phyloP scores from a whole-genome alignment of 1,140 invertebrate genomes.

The Nebria ingens region DNA sequence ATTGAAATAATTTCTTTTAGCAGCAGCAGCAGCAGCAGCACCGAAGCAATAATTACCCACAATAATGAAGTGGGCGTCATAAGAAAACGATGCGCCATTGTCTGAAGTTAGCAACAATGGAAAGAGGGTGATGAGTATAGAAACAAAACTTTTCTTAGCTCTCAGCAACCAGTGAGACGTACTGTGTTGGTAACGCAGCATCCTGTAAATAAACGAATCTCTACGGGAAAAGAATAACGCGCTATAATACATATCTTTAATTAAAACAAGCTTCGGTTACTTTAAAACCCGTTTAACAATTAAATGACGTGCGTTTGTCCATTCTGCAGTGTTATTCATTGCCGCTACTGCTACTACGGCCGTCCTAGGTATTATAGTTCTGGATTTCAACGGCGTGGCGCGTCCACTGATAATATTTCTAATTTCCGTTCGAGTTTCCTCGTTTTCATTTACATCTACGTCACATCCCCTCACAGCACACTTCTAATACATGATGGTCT shows the following conservation, averaged over 20 bases:
- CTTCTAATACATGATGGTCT: no score
- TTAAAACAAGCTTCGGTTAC: neutral
- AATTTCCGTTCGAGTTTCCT: neutral
- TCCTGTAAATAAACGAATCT: neutral
- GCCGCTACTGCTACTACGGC: neutral
- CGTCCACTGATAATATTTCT: slow-evolving; percentile 3
- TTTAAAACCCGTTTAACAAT: slow-evolving; percentile 1
- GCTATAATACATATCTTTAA: neutral
- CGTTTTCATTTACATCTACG: neutral
- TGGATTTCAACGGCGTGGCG: neutral
- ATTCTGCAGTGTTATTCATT: neutral
- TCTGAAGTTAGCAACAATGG: neutral
- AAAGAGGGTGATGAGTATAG: no score
- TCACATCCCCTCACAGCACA: neutral
- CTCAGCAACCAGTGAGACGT: no score
- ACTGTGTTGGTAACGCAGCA: neutral
- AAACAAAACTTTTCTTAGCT: no score
- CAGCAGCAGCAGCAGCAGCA: no score
- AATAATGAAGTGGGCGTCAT: neutral
- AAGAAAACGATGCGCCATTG: neutral
- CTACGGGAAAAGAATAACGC: slow-evolving; percentile 2
- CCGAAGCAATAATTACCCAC: neutral
- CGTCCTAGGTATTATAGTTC: neutral
- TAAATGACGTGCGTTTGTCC: neutral
- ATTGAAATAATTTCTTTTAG: no score